These are phyloP conservation scores for Molossus alvarezi DNA, from an alignment of 2,797 vertebrate genomes.

Conservation along the genomic window DNA sequence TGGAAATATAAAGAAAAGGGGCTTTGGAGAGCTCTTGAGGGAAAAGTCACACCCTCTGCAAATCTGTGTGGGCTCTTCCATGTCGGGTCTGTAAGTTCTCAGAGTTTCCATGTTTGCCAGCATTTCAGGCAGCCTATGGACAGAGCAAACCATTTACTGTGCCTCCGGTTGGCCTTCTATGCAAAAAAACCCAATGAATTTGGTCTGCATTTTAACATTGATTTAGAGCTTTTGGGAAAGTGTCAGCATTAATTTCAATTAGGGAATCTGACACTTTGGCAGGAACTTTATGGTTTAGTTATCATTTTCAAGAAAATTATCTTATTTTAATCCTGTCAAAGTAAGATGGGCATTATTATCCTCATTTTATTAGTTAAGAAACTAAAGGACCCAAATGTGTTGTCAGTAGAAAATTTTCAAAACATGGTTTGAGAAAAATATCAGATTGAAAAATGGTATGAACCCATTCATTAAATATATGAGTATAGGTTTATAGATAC, in stretches of 20 bases:
- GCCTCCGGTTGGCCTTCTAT: background rate
- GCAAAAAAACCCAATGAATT: background rate
- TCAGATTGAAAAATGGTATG: background rate
- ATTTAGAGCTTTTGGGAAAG: slow-evolving; percentile 34
- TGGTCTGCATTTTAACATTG: background rate
- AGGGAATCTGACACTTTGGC: slow-evolving; percentile 28
- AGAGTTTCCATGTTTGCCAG: background rate
- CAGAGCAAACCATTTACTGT: background rate
- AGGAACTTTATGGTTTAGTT: background rate
- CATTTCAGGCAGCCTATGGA: background rate
- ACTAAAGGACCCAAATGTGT: background rate
- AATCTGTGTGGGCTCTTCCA: background rate
- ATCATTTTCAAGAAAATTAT: slow-evolving; percentile 27
- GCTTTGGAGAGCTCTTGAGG: background rate
- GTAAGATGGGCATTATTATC: background rate
- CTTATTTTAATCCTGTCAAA: slow-evolving; percentile 16
- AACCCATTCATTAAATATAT: background rate
- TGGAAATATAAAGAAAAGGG: background rate
- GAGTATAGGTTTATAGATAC: background rate
- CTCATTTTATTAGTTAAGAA: background rate
- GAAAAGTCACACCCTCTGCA: background rate
- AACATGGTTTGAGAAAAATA: slow-evolving; percentile 47
- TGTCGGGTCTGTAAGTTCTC: background rate
- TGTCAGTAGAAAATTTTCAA: background rate
- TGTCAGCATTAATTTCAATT: slow-evolving; percentile 4